Evolutionary conservation across 1,140 invertebrate genomes (phyloP), one percentile per base, ranked within the genome.

Genomic region (Megalopta genalis): DNA sequence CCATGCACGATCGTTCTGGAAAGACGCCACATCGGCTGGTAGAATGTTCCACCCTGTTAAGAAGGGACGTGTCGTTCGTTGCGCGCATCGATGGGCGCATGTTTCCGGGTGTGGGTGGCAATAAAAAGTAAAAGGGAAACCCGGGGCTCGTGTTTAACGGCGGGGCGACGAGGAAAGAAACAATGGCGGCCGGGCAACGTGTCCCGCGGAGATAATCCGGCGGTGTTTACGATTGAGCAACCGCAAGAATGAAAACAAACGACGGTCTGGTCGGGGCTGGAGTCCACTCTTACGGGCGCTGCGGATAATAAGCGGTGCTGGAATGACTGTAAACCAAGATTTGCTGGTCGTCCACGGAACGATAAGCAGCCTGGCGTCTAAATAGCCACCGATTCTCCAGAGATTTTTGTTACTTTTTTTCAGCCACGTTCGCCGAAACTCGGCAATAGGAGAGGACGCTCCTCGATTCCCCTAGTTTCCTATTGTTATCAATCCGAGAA

Each of bases 151-250:
- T 37, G 62, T 60, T 64, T 63, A 67, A 66, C 18, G 66, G 49
- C 7, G 2, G 21, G 27, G 18, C 23, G 59, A 66, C 27, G 14
- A 37, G 10, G 25, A 42, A 70, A 64, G 25, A 80, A 66, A 71
- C 60, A 71, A 74, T 62, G 60, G 23, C 27, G 10, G 12, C 0
- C 39, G 60, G 23, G 14, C 18, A 70, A 23, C 23, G 59, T n/a
- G 7, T 66, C 23, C 21, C 32, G 7, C 10, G 2, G 37, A 73
- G 81, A 83, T 77, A 85, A 81, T 85, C 64, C 69, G 65, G 27
- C 4, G 46, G 23, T 73, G 59, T 84, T 84, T 84, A 81, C 46
- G 78, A 81, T 71, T 60, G 57, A 76, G 64, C 37, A 64, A 80
- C 65, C 73, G 46, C 73, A 77, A 81, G 73, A 71, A 66, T 54